Evolutionary conservation across 1,140 invertebrate species (phyloP), one percentile per base, ranked within the genome.

Genomic region (Trachymyrmex cornetzi): DNA sequence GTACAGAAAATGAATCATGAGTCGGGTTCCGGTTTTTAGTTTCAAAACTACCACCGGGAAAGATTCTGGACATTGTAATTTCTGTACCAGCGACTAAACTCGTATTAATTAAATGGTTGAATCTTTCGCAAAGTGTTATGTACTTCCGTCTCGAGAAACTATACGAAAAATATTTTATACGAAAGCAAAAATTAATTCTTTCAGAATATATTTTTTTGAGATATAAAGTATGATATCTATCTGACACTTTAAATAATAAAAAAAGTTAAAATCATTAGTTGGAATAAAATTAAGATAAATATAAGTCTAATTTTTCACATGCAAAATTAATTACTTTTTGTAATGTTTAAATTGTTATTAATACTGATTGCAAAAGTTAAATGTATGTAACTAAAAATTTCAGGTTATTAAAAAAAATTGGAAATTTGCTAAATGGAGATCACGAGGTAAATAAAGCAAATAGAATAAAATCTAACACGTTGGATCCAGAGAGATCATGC

Each of bases 121-220:
- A 79, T 34, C 44, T 79, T 53, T 79, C 24, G 12, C 44, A 22
- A 14, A 64, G 12, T 61, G 19, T 55, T n/a, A 66, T 12, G 30
- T 34, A 34, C 30, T 64, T 79, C 24, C 14, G 14, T 27, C 61
- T 19, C 38, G 24, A 48, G n/a, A n/a, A 48, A 64, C 11, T n/a
- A 34, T 11, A 34, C 6, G 3, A 79, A 34, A 53, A 79, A 66
- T 50, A 61, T 59, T 14, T 9, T 38, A 12, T 30, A 6, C 16
- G 3, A 53, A 72, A 53, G 27, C 11, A 55, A 27, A 57, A 27
- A 34, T 55, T 74, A 74, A 57, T 14, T 14, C 12, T 57, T 24
- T 34, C 30, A 19, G 2, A 7, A 6, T 11, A 59, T 24, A 75
- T 34, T 38, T 64, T 30, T 79, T 30, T 50, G 30, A 50, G 14